A percentile compares a stretch with the other conserved stretches of the same genome.
phyloP scores from a whole-genome alignment of 2,113 vertebrate genomes.

The Tympanuchus pallidicinctus region DNA sequence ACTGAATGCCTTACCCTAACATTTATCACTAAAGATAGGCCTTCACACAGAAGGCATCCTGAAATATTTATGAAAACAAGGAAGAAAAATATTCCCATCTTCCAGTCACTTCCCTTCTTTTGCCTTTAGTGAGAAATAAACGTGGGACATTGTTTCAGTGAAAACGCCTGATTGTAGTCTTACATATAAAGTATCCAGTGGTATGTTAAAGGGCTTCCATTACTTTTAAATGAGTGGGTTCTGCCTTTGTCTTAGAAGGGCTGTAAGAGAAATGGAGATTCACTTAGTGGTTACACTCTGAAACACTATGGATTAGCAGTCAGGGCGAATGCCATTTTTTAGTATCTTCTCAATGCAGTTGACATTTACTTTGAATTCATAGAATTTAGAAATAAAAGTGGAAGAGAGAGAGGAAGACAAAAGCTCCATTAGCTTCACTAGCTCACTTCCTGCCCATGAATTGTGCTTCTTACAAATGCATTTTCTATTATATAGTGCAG shows the following conservation, averaged over 20 bases:
- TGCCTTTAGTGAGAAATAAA: not conserved
- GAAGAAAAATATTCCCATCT: not conserved
- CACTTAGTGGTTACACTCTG: not conserved
- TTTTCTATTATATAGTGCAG: not conserved
- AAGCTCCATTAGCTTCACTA: not conserved
- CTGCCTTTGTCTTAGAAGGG: not conserved
- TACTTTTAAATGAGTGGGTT: not conserved
- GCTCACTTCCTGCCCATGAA: not conserved
- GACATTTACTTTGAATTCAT: not conserved
- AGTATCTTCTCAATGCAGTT: not conserved
- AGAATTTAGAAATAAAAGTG: not conserved
- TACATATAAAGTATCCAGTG: not conserved
- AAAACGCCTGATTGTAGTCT: not conserved
- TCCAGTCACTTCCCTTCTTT: not conserved
- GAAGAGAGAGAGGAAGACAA: not conserved
- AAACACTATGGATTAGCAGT: not conserved
- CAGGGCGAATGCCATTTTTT: not conserved
- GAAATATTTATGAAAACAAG: not conserved
- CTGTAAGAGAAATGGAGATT: not conserved
- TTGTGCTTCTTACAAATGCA: not conserved
- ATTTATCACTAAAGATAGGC: not conserved
- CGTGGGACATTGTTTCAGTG: fast-evolving
- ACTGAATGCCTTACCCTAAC: not conserved
- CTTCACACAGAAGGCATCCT: not conserved
- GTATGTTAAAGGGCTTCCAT: not conserved